These are phyloP conservation scores for Chaunax sp. DNA, from an alignment of 2,797 vertebrate genomes.

Conservation along the genomic window DNA sequence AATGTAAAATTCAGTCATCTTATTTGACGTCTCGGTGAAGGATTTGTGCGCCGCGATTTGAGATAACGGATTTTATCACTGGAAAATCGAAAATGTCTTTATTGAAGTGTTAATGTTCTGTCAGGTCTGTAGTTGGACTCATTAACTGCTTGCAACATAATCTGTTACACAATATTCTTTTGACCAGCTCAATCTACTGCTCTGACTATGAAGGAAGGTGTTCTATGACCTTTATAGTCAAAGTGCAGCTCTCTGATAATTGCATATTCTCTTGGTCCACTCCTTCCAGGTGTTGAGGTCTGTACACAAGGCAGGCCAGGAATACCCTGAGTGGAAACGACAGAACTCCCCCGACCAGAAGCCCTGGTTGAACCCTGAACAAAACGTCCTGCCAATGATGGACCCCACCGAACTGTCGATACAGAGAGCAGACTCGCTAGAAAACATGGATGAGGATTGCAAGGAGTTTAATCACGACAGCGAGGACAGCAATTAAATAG, in stretches of 20 bases:
- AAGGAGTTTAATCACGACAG: constrained; percentile 62
- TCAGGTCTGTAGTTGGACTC: not conserved
- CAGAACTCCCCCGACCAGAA: constrained; percentile 77
- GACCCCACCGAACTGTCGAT: constrained; percentile 76
- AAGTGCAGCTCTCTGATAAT: constrained; percentile 21
- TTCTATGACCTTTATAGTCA: constrained; percentile 8
- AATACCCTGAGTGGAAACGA: constrained; percentile 83
- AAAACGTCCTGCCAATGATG: constrained; percentile 81
- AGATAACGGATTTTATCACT: too few species aligned
- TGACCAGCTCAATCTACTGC: constrained; percentile 28
- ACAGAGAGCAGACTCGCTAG: constrained; percentile 83
- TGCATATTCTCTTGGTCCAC: not conserved
- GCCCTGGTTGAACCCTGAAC: constrained; percentile 85
- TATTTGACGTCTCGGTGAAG: too few species aligned
- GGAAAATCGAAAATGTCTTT: not conserved
- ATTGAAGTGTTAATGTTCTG: not conserved
- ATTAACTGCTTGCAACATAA: not conserved
- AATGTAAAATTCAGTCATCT: too few species aligned
- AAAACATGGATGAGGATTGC: constrained; percentile 82
- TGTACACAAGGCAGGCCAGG: constrained; percentile 82
- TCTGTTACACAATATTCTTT: not conserved
- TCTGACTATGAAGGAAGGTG: constrained; percentile 46
- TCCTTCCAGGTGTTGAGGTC: constrained; percentile 82
- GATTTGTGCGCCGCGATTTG: not conserved
- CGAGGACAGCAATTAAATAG: constrained; percentile 77